Evolutionary conservation across 2,888 invertebrate species (phyloP).

Genomic region (Dioctria rufipes): DNA sequence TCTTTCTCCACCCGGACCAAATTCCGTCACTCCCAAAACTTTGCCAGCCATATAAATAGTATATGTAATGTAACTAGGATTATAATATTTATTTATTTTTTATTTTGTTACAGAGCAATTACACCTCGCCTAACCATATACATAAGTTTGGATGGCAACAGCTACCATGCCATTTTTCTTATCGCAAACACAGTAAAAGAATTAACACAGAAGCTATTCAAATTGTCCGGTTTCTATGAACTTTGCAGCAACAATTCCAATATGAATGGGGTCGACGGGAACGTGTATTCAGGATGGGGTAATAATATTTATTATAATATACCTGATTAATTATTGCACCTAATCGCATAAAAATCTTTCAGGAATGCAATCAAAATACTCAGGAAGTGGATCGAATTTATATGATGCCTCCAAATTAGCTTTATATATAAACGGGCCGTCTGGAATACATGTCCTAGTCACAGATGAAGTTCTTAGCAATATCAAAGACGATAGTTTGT

Average conservation of each 20-base stretch:
- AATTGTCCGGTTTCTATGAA: slow-evolving; percentile 74
- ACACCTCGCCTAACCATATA: slow-evolving; percentile 88
- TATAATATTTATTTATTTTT: too few species aligned
- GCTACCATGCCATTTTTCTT: slow-evolving; percentile 88
- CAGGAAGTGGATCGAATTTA: slow-evolving; percentile 70
- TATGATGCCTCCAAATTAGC: slow-evolving; percentile 74
- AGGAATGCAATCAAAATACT: slow-evolving; percentile 70
- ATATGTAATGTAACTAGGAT: too few species aligned
- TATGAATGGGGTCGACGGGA: slow-evolving; percentile 62
- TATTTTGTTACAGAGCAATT: slow-evolving; percentile 73
- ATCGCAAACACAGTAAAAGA: slow-evolving; percentile 79
- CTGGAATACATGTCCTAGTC: slow-evolving; percentile 86
- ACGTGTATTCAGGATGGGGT: slow-evolving; percentile 61
- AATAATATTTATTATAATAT: neutral
- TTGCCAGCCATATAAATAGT: too few species aligned
- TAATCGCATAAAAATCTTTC: neutral
- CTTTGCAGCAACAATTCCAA: slow-evolving; percentile 66
- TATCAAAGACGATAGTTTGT: slow-evolving; percentile 85
- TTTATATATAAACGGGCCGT: slow-evolving; percentile 86
- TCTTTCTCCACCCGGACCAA: too few species aligned
- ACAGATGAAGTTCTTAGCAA: slow-evolving; percentile 90
- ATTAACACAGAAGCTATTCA: slow-evolving; percentile 77
- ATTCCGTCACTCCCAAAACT: too few species aligned
- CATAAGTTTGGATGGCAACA: slow-evolving; percentile 79
- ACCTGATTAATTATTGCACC: too few species aligned